Evolutionary conservation across 2,797 vertebrate genomes (phyloP), one percentile per base, ranked within the genome.

Genomic region (Scomberomorus guttatus): DNA sequence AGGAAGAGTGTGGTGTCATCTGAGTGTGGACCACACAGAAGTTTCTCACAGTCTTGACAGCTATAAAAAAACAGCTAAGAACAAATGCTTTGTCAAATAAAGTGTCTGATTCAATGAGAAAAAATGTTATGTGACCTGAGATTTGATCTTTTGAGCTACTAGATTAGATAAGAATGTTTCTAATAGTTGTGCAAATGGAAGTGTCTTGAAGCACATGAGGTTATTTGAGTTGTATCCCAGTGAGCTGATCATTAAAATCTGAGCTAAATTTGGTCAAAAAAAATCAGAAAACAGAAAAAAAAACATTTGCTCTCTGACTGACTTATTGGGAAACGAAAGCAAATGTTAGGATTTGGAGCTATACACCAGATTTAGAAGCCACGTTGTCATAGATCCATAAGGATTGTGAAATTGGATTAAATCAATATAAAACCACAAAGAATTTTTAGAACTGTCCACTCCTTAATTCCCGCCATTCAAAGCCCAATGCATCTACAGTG

Each of bases 1-100:
- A 20, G 18, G 18, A 50, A 44, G 69, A 79, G 54, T 60, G 71
- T 27, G 75, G 58, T 63, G 71, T 27, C 13, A 20, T 72, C 32
- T 66, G 52, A 71, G 25, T 0, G 44, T 25, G 18, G 85, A 79
- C 61, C 79, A 62, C 71, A 72, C 57, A 61, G 42, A 61, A 22
- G 57, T 50, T 56, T 34, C 46, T 42, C 42, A 9, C 51, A 32
- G 24, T 15, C 32, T 32, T 56, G 66, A 48, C 9, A 22, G n/a
- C 18, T 59, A n/a, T 5, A 61, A 17, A 13, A 55, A 70, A n/a
- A 22, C 1, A 37, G 20, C 10, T 5, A 61, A 27, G 32, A 54
- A 44, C 1, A 11, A 67, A 27, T 1, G 32, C 39, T 59, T 48
- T 37, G 50, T 79, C n/a, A 12, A 20, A 5, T 3, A 48, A 34